phyloP scores from a whole-genome alignment of 2,113 vertebrate species.

The Mugil cephalus region DNA sequence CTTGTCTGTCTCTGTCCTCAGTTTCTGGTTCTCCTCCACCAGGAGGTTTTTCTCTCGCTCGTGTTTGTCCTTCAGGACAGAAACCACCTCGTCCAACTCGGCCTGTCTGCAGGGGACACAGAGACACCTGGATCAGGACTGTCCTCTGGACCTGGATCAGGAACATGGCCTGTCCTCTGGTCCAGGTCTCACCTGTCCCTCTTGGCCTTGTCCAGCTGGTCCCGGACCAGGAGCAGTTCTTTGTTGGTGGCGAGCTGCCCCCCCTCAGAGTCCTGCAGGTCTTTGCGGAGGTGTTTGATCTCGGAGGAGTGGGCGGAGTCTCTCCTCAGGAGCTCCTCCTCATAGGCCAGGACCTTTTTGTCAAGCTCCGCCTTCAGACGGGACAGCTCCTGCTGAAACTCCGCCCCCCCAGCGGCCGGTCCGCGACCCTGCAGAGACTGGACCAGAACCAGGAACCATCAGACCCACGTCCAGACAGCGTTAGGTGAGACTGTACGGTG shows the following conservation, averaged over 20 bases:
- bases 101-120: slow-evolving; percentile 82
- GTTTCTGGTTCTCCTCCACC: slow-evolving; percentile 91
- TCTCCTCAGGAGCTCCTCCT: slow-evolving; percentile 92
- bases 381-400: slow-evolving; percentile 93
- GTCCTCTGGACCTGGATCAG: neutral
- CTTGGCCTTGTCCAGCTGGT: slow-evolving; percentile 92
- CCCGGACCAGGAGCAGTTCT: slow-evolving; percentile 90
- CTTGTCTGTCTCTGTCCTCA: slow-evolving; percentile 90
- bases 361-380: slow-evolving; percentile 93
- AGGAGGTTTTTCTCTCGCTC: slow-evolving; percentile 91
- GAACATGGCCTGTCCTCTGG: neutral
- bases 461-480: neutral
- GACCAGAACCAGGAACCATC: slow-evolving; percentile 13
- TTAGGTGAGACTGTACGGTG: neutral
- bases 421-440: slow-evolving; percentile 89
- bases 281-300: slow-evolving; percentile 92
- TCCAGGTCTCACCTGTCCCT: slow-evolving; percentile 86
- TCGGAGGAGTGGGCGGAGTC: slow-evolving; percentile 92
- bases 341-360: slow-evolving; percentile 94
- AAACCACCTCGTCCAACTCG: slow-evolving; percentile 91
- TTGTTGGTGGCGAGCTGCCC: slow-evolving; percentile 91
- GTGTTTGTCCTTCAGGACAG: slow-evolving; percentile 88
- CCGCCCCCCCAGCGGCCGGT: slow-evolving; percentile 77
- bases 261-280: slow-evolving; percentile 93
- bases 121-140: neutral